A percentile compares a stretch with the other conserved stretches of the same genome.
phyloP scores from a whole-genome alignment of 2,888 invertebrate genomes.

The Diarsia dahlii region DNA sequence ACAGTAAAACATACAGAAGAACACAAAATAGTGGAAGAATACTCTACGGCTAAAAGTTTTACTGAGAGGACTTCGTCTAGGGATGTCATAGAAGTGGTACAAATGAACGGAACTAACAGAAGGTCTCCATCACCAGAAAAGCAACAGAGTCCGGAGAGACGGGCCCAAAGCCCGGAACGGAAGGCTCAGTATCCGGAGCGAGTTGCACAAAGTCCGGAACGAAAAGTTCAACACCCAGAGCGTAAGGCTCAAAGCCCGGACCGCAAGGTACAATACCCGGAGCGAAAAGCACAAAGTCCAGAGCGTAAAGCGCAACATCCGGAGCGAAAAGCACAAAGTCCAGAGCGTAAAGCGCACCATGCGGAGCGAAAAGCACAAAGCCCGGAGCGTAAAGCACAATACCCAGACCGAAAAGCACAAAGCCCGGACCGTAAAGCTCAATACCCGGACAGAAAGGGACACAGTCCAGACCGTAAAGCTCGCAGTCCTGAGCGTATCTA shows the following conservation, averaged over 20 bases:
- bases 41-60: conserved; percentile 71
- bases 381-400: conserved; percentile 64
- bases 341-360: conserved; percentile 70
- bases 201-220: conserved; percentile 3
- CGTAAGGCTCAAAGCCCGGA: conserved; percentile 50
- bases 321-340: conserved; percentile 66
- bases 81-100: conserved; percentile 78
- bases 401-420: conserved; percentile 66
- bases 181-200: conserved; percentile 18
- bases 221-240: conserved; percentile 10
- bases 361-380: conserved; percentile 68
- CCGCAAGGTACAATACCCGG: conserved; percentile 57
- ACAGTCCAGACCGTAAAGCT: conserved; percentile 69
- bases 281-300: conserved; percentile 66
- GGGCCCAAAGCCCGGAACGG: conserved; percentile 67
- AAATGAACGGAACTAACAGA: conserved; percentile 76
- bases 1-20: conserved; percentile 70
- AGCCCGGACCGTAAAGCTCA: conserved; percentile 67
- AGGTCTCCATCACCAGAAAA: conserved; percentile 82
- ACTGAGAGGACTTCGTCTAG: conserved; percentile 80
- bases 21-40: conserved; percentile 72
- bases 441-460: conserved; percentile 66
- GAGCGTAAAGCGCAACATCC: conserved; percentile 59
- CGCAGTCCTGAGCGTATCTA: conserved; percentile 72
- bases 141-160: conserved; percentile 71